These are phyloP conservation scores for Heliconius sara DNA, from an alignment of 2,888 invertebrate species.

Conservation along the genomic window DNA sequence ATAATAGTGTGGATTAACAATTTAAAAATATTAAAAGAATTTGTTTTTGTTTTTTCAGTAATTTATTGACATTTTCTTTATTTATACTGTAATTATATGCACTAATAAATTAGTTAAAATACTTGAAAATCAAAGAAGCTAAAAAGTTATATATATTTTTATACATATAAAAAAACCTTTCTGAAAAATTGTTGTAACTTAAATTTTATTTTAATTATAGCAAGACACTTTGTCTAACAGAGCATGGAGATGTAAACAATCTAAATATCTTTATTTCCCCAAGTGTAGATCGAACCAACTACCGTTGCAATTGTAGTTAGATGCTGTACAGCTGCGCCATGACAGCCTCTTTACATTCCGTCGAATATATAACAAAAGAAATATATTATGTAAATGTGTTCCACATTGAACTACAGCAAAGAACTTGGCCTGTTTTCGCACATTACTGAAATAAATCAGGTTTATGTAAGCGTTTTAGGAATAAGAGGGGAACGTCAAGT, in stretches of 20 bases:
- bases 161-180: too few species aligned
- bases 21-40: too few species aligned
- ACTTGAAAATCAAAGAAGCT: too few species aligned
- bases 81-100: too few species aligned
- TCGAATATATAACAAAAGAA: slow-evolving; percentile 64
- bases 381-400: slow-evolving; percentile 57
- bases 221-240: neutral
- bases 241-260: neutral
- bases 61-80: too few species aligned
- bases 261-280: neutral
- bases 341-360: neutral
- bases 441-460: slow-evolving; percentile 48
- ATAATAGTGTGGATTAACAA: too few species aligned
- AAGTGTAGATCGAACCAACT: neutral
- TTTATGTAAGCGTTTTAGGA: slow-evolving; percentile 46
- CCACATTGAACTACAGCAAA: slow-evolving; percentile 50
- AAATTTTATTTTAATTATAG: too few species aligned
- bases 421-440: slow-evolving; percentile 51
- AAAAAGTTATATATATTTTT: too few species aligned
- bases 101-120: too few species aligned
- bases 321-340: neutral
- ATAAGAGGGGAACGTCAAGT: slow-evolving; percentile 38
- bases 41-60: too few species aligned
- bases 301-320: neutral
- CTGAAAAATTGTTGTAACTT: too few species aligned